Conservation (phyloP, 2,888 invertebrate genomes). For the Oxystoma pomonae region DNA sequence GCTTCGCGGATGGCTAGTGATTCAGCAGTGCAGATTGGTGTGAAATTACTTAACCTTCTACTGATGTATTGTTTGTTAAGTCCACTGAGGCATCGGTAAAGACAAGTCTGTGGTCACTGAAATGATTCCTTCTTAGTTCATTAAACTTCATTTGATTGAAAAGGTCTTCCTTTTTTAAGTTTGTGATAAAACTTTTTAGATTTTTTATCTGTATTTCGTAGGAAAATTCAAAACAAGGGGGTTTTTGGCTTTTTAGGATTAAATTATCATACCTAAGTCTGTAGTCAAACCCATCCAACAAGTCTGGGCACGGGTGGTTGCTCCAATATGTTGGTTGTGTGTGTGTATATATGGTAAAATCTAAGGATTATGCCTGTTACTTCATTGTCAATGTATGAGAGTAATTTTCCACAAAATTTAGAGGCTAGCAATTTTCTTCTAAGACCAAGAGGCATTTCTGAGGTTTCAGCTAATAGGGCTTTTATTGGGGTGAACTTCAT, state of each 20-base stretch:
- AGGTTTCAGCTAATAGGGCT: constrained; percentile 13
- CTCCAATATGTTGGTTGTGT: not conserved
- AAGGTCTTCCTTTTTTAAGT: not conserved
- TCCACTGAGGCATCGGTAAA: not conserved
- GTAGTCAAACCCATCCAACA: not conserved
- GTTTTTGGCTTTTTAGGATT: not conserved
- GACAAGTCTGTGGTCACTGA: too few relatives aligned
- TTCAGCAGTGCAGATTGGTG: not conserved
- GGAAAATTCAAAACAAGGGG: not conserved
- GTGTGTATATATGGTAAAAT: not conserved
- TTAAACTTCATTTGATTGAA: not conserved
- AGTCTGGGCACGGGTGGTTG: not conserved
- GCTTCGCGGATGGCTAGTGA: not conserved
- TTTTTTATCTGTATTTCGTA: too few relatives aligned
- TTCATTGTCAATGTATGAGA: not conserved
- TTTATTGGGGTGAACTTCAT: constrained; percentile 11
- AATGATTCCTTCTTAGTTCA: constrained; percentile 12
- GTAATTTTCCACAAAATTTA: constrained; percentile 6
- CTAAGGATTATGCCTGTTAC: not conserved
- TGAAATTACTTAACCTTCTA: not conserved
- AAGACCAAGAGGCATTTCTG: not conserved
- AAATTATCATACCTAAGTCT: not conserved
- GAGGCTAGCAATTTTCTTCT: constrained; percentile 10
- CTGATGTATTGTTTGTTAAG: not conserved
- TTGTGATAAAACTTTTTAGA: constrained; percentile 6